A percentile compares a stretch with the other conserved stretches of the same genome.
Evolutionary conservation across 1,140 invertebrate species (phyloP).

Genomic region (Drosophila burlai): DNA sequence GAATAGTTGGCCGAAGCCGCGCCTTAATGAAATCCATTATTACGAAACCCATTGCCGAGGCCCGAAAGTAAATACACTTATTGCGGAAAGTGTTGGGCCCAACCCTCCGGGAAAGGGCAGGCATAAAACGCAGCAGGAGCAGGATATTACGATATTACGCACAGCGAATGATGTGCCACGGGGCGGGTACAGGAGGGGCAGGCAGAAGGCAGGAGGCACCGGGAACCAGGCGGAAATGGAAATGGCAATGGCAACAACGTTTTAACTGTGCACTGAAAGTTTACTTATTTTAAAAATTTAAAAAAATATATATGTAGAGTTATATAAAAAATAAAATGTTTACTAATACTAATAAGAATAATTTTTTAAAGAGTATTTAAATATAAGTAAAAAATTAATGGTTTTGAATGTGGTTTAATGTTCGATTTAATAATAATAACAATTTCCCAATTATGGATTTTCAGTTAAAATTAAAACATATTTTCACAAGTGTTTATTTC

Average conservation of each 20-base stretch:
- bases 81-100: slow-evolving; percentile 77
- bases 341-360: not conserved
- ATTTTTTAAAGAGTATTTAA: not conserved
- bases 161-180: slow-evolving; percentile 35
- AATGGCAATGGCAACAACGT: slow-evolving; percentile 45
- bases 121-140: slow-evolving; percentile 81
- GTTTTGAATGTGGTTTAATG: not conserved
- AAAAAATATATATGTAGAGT: not conserved
- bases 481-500: not conserved
- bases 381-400: not conserved
- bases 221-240: slow-evolving; percentile 42
- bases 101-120: slow-evolving; percentile 41
- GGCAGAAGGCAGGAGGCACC: slow-evolving; percentile 2
- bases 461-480: too few relatives aligned
- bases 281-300: not conserved
- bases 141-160: slow-evolving; percentile 73
- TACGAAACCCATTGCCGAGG: slow-evolving; percentile 74
- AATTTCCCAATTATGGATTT: too few relatives aligned
- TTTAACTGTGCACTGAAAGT: slow-evolving; percentile 33
- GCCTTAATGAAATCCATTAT: slow-evolving; percentile 84
- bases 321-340: not conserved
- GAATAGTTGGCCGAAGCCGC: slow-evolving; percentile 50
- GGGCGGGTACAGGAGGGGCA: slow-evolving; percentile 7
- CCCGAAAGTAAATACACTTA: slow-evolving; percentile 79
- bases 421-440: not conserved